These are phyloP conservation scores for Elmis aenea DNA, from an alignment of 2,888 invertebrate species.

Conservation along the genomic window DNA sequence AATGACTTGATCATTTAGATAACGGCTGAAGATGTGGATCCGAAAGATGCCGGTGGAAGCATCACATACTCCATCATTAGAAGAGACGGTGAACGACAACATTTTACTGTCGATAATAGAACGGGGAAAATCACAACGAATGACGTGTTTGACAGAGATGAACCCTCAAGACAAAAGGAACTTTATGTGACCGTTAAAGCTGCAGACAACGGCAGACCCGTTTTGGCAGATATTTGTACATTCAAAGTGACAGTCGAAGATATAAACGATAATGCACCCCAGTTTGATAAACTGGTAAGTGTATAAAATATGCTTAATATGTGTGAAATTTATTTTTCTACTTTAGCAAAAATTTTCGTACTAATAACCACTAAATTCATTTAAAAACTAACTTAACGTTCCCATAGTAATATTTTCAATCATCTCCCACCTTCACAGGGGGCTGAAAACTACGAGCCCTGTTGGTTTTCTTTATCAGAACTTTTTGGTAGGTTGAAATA, in stretches of 20 bases:
- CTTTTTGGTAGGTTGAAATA: no score
- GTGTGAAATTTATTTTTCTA: constrained; percentile 5
- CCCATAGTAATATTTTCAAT: no score
- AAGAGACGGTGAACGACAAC: constrained; percentile 65
- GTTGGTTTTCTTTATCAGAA: no score
- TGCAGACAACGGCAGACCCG: constrained; percentile 87
- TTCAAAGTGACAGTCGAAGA: constrained; percentile 87
- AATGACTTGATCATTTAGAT: constrained; percentile 49
- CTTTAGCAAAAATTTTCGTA: no score
- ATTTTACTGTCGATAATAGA: constrained; percentile 72
- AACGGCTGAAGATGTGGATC: constrained; percentile 67
- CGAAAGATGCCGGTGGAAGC: constrained; percentile 69
- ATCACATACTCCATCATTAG: constrained; percentile 80
- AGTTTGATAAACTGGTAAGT: constrained; percentile 76
- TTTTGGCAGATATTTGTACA: constrained; percentile 88
- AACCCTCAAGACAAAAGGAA: constrained; percentile 78
- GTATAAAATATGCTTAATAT: constrained; percentile 17
- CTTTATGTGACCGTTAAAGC: constrained; percentile 84
- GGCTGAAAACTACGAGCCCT: no score
- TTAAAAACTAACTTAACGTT: no score
- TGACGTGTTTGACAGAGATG: constrained; percentile 81
- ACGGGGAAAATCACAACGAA: constrained; percentile 75
- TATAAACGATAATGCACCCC: constrained; percentile 86
- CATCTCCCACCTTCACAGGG: no score
- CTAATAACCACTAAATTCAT: no score